A percentile compares a stretch with the other conserved stretches of the same genome.
Evolutionary conservation across 2,888 invertebrate species (phyloP).

Genomic region (Arge pagana): DNA sequence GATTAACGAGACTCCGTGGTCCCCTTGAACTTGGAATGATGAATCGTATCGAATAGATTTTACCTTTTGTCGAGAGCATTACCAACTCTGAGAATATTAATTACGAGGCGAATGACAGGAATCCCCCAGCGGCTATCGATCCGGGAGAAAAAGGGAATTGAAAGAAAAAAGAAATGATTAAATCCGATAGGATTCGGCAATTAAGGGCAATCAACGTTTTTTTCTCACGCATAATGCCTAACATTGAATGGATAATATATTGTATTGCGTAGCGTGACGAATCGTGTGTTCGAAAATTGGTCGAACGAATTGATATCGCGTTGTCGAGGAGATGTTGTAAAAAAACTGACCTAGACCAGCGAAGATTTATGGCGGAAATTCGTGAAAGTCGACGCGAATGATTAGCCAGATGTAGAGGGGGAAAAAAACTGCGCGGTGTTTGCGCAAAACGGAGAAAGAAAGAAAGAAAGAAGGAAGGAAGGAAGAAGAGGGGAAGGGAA

Average conservation of each 20-base stretch:
- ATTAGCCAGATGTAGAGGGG: neutral
- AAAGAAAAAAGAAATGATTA: neutral
- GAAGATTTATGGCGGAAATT: neutral
- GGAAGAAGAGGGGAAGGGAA: too few species aligned
- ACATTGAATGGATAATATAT: neutral
- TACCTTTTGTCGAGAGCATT: too few species aligned
- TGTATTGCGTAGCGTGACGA: neutral
- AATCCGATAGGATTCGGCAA: conserved; percentile 6
- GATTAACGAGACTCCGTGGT: too few species aligned
- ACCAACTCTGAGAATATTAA: neutral
- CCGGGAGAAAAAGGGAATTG: too few species aligned
- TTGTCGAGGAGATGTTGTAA: too few species aligned
- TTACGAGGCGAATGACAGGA: conserved; percentile 2
- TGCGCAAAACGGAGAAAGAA: too few species aligned
- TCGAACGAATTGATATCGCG: neutral
- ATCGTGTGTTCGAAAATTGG: neutral
- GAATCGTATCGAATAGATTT: too few species aligned
- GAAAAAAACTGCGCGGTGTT: too few species aligned
- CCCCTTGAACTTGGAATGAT: too few species aligned
- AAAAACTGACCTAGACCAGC: too few species aligned
- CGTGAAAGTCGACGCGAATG: neutral
- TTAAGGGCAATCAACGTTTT: conserved; percentile 3
- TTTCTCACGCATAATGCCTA: neutral
- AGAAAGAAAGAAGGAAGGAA: too few species aligned
- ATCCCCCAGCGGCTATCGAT: neutral